These are phyloP conservation scores for Carollia perspicillata DNA, from an alignment of 2,113 vertebrate genomes.

Conservation along the genomic window DNA sequence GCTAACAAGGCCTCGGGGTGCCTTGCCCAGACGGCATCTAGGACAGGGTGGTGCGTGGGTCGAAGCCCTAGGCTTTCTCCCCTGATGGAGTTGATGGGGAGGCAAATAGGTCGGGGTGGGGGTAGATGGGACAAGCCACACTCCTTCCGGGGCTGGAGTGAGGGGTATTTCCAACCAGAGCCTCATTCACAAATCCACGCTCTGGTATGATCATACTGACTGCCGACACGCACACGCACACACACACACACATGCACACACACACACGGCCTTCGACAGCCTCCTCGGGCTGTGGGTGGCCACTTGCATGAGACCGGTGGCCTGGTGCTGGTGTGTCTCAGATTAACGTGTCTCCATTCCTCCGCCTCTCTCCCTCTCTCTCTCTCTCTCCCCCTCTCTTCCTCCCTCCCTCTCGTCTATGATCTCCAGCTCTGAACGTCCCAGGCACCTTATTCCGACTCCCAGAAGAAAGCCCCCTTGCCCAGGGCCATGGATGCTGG, in stretches of 20 bases:
- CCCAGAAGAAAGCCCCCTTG: neutral
- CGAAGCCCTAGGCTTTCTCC: neutral
- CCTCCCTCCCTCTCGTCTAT: neutral
- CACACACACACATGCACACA: neutral
- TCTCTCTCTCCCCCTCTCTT: neutral
- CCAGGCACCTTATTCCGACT: neutral
- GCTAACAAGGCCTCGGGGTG: rapidly evolving
- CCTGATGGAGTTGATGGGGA: neutral
- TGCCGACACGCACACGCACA: neutral
- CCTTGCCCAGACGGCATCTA: neutral
- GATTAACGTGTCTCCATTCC: neutral
- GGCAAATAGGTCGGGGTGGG: neutral
- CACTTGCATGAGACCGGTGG: constrained; percentile 57
- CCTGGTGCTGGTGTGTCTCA: constrained; percentile 43
- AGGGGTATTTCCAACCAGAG: neutral
- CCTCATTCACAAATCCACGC: constrained; percentile 42
- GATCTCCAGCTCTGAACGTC: neutral
- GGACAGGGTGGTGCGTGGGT: neutral
- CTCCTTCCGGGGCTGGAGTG: neutral
- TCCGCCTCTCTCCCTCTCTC: neutral
- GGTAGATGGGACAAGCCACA: neutral
- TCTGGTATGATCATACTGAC: neutral
- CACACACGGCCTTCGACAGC: constrained; percentile 24
- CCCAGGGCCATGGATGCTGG: neutral
- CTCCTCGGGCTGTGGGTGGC: constrained; percentile 65